phyloP scores from a whole-genome alignment of 1,140 invertebrate genomes.

The Pseudomyrmex concolor region DNA sequence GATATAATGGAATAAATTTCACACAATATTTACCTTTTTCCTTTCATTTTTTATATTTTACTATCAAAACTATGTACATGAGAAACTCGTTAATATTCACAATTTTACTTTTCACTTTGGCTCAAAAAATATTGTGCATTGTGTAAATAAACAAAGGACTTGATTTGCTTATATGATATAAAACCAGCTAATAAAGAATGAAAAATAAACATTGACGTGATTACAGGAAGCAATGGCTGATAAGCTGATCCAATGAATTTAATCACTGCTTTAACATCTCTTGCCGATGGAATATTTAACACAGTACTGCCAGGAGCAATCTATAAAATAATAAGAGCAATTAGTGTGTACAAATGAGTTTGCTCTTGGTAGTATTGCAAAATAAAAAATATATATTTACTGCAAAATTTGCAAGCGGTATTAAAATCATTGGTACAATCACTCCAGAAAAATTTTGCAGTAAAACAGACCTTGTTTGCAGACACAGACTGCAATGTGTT shows the following conservation, averaged over 20 bases:
- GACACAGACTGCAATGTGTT: constrained; percentile 83
- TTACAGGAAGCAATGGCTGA: constrained; percentile 14
- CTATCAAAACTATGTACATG: background rate
- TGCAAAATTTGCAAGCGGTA: constrained; percentile 82
- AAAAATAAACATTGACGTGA: constrained; percentile 21
- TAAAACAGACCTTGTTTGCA: constrained; percentile 81
- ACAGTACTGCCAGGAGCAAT: constrained; percentile 81
- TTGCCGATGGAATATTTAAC: constrained; percentile 81
- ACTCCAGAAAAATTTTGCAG: constrained; percentile 78
- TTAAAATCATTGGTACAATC: constrained; percentile 83
- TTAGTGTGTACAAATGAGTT: background rate
- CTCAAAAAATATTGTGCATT: background rate
- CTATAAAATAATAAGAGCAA: constrained; percentile 79
- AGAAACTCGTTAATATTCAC: background rate
- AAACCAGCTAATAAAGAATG: constrained; percentile 4
- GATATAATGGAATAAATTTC: background rate
- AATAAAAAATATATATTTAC: constrained; percentile 76
- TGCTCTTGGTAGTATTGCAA: constrained; percentile 37
- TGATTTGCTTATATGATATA: constrained; percentile 28
- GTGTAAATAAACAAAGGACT: constrained; percentile 3
- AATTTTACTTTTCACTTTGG: background rate
- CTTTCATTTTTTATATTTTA: constrained; percentile 9
- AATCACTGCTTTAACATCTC: constrained; percentile 79
- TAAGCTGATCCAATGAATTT: constrained; percentile 10
- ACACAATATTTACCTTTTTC: background rate